Base-by-base conservation (phyloP, 1,140 invertebrate genomes). In the Drosophila simulans region DNA sequence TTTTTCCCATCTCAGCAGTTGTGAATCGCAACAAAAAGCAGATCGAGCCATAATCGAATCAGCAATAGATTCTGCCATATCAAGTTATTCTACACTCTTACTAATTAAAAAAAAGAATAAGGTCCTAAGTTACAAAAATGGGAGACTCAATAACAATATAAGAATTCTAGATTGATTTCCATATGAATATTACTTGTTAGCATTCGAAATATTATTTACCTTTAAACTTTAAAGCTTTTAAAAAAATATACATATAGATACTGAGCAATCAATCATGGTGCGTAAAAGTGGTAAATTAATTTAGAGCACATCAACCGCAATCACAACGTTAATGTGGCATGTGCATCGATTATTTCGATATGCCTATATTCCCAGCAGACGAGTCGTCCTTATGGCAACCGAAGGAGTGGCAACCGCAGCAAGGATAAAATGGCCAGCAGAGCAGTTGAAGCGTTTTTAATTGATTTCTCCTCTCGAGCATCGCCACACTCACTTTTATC, bases 381-480 rank as follows among this genome's bases (percentile, higher is more conserved):
- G 13, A 20, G 8, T 15, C 17, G 34, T 65, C 42, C 25, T 65
- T 65, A 40, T 70, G 51, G 42, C 51, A 71, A 70, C 65, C 65
- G 12, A 52, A 64, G 43, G 45, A 58, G 35, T 53, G 39, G 60
- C 53, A 60, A 60, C 59, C 59, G 20, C 70, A 72, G 49, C 52
- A 45, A 57, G 54, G 55, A 55, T 37, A 34, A 22, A 56, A 56
- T 62, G 53, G 51, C 63, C 17, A 35, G 37, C 17, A 31, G 40
- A 82, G 56, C 60, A 72, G 80, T 73, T 68, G 82, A 78, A 85
- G 66, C 72, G 78, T 68, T 86, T 82, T 86, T 81, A 85, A 85
- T 85, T 85, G 83, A 85, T 85, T 85, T 64, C 74, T 68, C 46
- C 63, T 48, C 74, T 78, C 71, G 49, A 58, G 66, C 39, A 60